Conservation (phyloP, 1,140 invertebrate species). For the Pygmarrhopalites habei region DNA sequence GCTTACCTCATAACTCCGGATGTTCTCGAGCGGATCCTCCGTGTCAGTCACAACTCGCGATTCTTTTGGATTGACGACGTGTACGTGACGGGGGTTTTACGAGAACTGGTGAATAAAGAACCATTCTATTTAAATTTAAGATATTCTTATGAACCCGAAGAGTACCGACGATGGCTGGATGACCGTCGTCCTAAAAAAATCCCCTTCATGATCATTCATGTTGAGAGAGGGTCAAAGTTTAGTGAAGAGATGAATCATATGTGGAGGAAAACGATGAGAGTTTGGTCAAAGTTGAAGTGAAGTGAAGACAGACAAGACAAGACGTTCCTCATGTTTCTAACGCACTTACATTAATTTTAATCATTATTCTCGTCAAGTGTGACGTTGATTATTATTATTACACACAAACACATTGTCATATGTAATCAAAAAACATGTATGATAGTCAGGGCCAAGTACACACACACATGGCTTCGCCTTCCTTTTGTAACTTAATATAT, state of each 20-base stretch:
- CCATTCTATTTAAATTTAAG: slow-evolving; percentile 44
- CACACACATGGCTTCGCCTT: no score
- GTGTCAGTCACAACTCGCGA: slow-evolving; percentile 41
- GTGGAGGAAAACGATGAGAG: slow-evolving; percentile 37
- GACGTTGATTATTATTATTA: no score
- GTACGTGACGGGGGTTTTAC: slow-evolving; percentile 48
- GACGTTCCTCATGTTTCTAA: no score
- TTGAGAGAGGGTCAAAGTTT: slow-evolving; percentile 28
- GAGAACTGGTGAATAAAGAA: slow-evolving; percentile 40
- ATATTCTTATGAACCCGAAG: slow-evolving; percentile 42
- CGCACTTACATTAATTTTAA: no score
- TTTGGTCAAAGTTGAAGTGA: no score
- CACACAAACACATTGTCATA: no score
- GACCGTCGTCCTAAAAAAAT: slow-evolving; percentile 31
- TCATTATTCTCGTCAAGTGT: no score
- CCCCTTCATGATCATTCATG: slow-evolving; percentile 38
- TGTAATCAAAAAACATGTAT: no score
- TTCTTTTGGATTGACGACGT: slow-evolving; percentile 53
- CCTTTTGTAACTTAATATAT: no score
- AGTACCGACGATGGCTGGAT: slow-evolving; percentile 41
- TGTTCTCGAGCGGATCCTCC: slow-evolving; percentile 47
- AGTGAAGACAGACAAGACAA: no score
- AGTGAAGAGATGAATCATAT: slow-evolving; percentile 35
- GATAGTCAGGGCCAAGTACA: no score
- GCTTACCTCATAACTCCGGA: slow-evolving; percentile 63